These are phyloP conservation scores for Pardalotus punctatus DNA, from an alignment of 2,113 vertebrate species.

Conservation along the genomic window DNA sequence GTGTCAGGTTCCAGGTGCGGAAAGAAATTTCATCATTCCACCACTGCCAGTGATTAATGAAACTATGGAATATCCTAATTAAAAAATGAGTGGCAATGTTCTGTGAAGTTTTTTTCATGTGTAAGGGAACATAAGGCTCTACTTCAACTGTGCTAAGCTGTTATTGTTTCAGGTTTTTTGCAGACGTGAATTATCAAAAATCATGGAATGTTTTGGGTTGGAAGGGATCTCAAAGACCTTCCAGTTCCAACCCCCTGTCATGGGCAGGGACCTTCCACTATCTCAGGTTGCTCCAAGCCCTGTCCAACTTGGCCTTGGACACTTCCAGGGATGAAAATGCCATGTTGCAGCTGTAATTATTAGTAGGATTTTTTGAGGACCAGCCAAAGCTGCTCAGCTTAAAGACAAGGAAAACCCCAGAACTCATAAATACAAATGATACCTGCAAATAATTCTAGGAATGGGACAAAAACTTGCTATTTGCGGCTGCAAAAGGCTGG, in stretches of 20 bases:
- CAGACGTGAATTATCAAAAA: background rate
- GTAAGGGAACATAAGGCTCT: background rate
- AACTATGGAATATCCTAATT: background rate
- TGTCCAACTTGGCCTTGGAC: rapidly evolving
- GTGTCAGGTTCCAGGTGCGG: slow-evolving; percentile 6
- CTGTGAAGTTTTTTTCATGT: background rate
- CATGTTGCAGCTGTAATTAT: background rate
- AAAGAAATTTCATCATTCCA: background rate
- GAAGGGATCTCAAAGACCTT: background rate
- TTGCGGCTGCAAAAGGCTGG: background rate
- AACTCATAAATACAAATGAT: background rate
- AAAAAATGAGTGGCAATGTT: background rate
- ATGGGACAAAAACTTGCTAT: background rate
- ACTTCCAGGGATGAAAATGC: background rate
- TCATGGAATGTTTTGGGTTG: background rate
- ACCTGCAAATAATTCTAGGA: background rate
- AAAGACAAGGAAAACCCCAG: background rate
- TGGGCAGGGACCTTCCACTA: background rate
- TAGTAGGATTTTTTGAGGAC: background rate
- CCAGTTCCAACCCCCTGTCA: background rate
- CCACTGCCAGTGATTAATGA: slow-evolving; percentile 16
- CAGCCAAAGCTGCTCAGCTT: background rate
- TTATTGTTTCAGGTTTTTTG: background rate
- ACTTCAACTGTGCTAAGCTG: background rate
- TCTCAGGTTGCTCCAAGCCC: background rate